Evolutionary conservation across 2,113 vertebrate species (phyloP), one percentile per base, ranked within the genome.

Genomic region (Clinocottus analis): DNA sequence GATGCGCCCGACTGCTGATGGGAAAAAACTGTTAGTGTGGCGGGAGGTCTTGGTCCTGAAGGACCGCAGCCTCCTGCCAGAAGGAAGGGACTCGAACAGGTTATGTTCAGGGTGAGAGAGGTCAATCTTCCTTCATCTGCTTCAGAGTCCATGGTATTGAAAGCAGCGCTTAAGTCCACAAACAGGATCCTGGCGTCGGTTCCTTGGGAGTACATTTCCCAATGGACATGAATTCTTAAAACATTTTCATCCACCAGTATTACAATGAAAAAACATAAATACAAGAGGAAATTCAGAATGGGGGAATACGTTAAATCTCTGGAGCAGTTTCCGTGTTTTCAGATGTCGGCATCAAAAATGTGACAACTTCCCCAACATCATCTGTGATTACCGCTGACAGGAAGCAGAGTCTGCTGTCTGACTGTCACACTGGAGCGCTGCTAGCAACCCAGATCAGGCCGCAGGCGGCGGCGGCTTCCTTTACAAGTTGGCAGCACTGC

Each of bases 371-470:
- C n/a, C 43, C 70, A 72, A 47, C 60, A 64, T 76, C 78, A 53
- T 35, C 14, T 47, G 11, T 66, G 79, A 88, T 84, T 75, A 69
- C 63, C 31, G 53, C 37, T 79, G 84, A 86, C 82, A 88, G 72
- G 70, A 76, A 77, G 62, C 74, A 55, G 66, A 75, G 75, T 67
- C 66, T 47, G 67, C 43, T 72, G 58, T 23, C 75, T 71, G 47
- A 12, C 79, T 71, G 77, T 90, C 74, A 39, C 33, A 51, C 58
- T 43, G 27, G 79, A 53, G 62, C 49, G 41, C 58, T 69, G 25
- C 25, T 49, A 59, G 74, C 25, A 23, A 17, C 56, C 21, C 17
- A 68, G 27, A 76, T 72, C 75, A n/a, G 27, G 55, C 71, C 47
- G 72, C 21, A 64, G 55, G 29, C 66, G 2, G 49, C 5, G 4